Percentiles rank a stretch among this genome's conserved stretches.
Conservation (phyloP, 2,888 invertebrate species). For the Chloroclystis v-ata region DNA sequence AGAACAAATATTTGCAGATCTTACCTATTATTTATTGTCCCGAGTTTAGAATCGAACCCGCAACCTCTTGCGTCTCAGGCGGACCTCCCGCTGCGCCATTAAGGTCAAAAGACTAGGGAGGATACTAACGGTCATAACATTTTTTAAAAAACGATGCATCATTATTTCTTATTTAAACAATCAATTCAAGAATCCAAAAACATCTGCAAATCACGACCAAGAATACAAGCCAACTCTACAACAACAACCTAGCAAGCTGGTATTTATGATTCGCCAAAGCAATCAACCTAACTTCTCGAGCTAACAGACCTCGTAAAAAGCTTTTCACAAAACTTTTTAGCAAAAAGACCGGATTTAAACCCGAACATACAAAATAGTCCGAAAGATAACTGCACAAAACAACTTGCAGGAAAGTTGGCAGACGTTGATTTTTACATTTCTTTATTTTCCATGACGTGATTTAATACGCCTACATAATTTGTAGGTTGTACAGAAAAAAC, state of each 20-base stretch:
- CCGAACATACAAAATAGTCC: slow-evolving; percentile 17
- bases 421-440: slow-evolving; percentile 34
- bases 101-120: no score
- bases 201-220: neutral
- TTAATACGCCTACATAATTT: no score
- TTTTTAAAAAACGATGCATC: no score
- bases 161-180: no score
- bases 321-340: slow-evolving; percentile 7
- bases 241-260: neutral
- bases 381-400: slow-evolving; percentile 15
- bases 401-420: slow-evolving; percentile 32
- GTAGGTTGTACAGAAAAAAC: slow-evolving; percentile 32
- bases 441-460: slow-evolving; percentile 34
- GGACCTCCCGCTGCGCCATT: no score
- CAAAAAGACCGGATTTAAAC: slow-evolving; percentile 19
- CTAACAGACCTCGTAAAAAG: slow-evolving; percentile 10
- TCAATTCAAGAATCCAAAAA: no score
- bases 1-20: no score
- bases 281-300: slow-evolving; percentile 4
- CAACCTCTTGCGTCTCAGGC: no score
- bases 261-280: slow-evolving; percentile 1
- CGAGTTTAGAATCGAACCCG: no score
- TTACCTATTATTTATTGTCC: no score
- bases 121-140: no score
- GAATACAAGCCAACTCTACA: neutral